Conservation (phyloP, 2,113 vertebrate species). For the Chaenogobius annularis region DNA sequence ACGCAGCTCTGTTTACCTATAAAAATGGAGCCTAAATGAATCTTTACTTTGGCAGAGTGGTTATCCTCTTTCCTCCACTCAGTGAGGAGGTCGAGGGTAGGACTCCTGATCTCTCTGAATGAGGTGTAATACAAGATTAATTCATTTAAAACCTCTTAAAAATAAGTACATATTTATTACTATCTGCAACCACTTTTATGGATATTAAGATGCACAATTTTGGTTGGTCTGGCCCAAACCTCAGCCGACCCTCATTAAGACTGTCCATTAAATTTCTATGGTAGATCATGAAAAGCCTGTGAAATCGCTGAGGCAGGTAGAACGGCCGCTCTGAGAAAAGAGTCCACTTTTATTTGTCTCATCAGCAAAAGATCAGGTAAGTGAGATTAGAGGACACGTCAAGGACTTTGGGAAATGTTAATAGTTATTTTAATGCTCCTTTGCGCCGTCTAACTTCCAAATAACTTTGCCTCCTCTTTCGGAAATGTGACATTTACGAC, state of each 20-base stretch:
- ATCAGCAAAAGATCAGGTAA: slow-evolving; percentile 11
- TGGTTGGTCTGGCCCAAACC: not conserved
- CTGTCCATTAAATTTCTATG: slow-evolving; percentile 5
- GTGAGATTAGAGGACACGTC: slow-evolving; percentile 4
- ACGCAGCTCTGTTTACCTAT: no score
- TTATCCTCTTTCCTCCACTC: no score
- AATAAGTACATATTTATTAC: not conserved
- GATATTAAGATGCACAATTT: slow-evolving; percentile 1
- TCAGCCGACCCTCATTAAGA: slow-evolving; percentile 22
- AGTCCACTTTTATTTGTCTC: slow-evolving; percentile 15
- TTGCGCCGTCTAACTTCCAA: no score
- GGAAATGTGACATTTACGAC: no score
- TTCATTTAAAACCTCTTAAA: not conserved
- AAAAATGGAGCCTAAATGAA: no score
- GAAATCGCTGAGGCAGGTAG: slow-evolving; percentile 27
- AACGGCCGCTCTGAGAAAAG: slow-evolving; percentile 15
- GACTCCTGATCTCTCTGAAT: no score
- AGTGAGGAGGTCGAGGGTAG: no score
- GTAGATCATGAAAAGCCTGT: slow-evolving; percentile 18
- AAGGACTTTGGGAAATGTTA: not conserved
- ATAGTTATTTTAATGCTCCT: not conserved
- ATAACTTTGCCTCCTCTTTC: no score
- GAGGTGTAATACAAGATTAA: not conserved
- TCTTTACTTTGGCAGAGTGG: no score
- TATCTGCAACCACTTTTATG: not conserved